A percentile compares a stretch with the other conserved stretches of the same genome.
phyloP scores from a whole-genome alignment of 2,113 vertebrate species.

The Apodemus sylvaticus region DNA sequence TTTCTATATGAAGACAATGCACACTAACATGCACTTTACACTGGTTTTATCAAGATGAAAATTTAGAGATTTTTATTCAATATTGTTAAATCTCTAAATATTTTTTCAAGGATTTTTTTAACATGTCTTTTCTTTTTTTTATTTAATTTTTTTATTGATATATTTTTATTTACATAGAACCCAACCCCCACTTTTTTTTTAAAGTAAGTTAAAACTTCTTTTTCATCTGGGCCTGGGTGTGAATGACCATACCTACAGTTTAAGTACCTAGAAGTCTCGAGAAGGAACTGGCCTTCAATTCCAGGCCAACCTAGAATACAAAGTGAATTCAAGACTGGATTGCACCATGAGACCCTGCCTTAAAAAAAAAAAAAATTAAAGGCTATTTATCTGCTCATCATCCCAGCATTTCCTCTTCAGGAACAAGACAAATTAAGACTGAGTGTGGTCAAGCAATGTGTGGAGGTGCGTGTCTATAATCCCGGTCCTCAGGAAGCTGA shows the following conservation, averaged over 20 bases:
- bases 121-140: too few relatives aligned
- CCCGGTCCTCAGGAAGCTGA: not conserved
- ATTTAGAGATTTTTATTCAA: not conserved
- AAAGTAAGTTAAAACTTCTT: conserved; percentile 7
- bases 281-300: not conserved
- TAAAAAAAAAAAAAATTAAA: too few relatives aligned
- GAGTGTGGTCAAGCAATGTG: too few relatives aligned
- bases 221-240: not conserved
- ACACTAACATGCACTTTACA: not conserved
- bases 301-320: too few relatives aligned
- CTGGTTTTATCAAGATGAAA: conserved; percentile 8
- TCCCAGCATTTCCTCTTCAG: not conserved
- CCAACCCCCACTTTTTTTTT: not conserved
- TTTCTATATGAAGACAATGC: not conserved
- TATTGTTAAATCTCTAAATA: conserved; percentile 1
- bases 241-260: not conserved
- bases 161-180: not conserved
- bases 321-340: not conserved
- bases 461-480: not conserved
- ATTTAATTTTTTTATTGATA: too few relatives aligned
- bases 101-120: conserved; percentile 3
- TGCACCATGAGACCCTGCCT: not conserved
- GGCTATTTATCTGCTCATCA: not conserved
- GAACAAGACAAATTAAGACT: not conserved
- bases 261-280: not conserved